Evolutionary conservation across 2,113 vertebrate species (phyloP), one percentile per base, ranked within the genome.

Genomic region (Ifrita kowaldi): DNA sequence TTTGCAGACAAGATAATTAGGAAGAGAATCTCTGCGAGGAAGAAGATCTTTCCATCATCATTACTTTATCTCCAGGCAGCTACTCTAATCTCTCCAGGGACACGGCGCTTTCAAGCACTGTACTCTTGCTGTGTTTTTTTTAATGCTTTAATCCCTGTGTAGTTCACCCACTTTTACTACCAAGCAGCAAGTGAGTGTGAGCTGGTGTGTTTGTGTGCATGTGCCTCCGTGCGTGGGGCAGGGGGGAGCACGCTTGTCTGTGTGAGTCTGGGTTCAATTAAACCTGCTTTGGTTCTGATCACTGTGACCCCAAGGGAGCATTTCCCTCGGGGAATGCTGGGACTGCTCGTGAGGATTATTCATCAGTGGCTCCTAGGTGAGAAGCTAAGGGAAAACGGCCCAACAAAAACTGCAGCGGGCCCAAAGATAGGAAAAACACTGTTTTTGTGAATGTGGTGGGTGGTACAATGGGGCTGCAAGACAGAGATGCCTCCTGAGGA

Each of bases 151-250:
- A 92, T 96, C 95, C 95, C 90, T 73, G 9, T 81, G 85, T 84
- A 92, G 90, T 94, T 97, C 90, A 95, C 95, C 92, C 90, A 93
- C 85, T 96, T 96, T 88, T 89, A 87, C 88, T 91, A 74, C 68
- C 35, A 78, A 92, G 85, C 79, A 93, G 91, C 62, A 5, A 89
- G 59, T n/a, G 21, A 4, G 50, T 3, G 9, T 3, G 35, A 89
- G 78, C 55, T n/a, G 57, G 26, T 33, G 57, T 65, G 68, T 83
- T 33, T 56, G 41, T 57, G 64, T 59, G 76, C 15, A 0, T 78
- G 8, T 50, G 71, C 42, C 56, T 47, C 55, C 4, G 4, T 32
- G 44, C 0, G 0, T 21, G 59, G 44, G 65, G 50, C 56, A 41
- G 27, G 22, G 32, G 53, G 13, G 18, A 33, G 27, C 4, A 1